Conservation (phyloP, 2,113 vertebrate species). For the Gymnocephalus cernua region DNA sequence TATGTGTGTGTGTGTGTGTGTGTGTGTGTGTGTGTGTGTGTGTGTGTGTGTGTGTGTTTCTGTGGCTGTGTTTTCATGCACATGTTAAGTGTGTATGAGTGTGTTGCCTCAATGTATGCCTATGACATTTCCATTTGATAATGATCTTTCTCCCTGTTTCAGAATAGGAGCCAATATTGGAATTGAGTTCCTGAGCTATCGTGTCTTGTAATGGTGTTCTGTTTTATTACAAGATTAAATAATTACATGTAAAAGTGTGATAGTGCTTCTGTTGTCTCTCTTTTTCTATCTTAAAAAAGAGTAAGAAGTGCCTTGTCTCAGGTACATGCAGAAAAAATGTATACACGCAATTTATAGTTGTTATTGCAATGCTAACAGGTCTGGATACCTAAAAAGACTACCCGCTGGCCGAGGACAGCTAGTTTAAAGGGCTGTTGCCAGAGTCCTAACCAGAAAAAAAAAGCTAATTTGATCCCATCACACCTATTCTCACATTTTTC, state of each 20-base stretch:
- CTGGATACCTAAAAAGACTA: no score
- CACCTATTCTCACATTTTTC: no score
- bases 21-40: not conserved
- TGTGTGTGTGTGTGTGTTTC: not conserved
- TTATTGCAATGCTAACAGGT: not conserved
- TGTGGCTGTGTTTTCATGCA: no score
- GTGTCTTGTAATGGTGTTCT: not conserved
- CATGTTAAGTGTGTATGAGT: not conserved
- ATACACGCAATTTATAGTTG: not conserved
- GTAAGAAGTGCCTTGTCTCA: not conserved
- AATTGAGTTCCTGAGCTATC: not conserved
- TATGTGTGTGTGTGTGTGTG: slow-evolving; percentile 1
- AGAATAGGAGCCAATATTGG: slow-evolving; percentile 9
- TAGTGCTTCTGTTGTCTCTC: not conserved
- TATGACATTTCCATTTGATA: slow-evolving; percentile 37
- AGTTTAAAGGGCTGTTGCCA: no score
- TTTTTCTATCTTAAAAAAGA: not conserved
- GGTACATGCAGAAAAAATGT: not conserved
- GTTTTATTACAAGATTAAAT: slow-evolving; percentile 10
- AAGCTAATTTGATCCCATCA: no score
- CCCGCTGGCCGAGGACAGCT: no score
- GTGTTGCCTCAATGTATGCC: slow-evolving; percentile 15
- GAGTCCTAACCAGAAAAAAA: no score
- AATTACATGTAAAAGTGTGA: not conserved
- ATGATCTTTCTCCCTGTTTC: slow-evolving; percentile 38